These are phyloP conservation scores for Ylistrum balloti DNA, from an alignment of 1,140 invertebrate genomes.

Conservation along the genomic window DNA sequence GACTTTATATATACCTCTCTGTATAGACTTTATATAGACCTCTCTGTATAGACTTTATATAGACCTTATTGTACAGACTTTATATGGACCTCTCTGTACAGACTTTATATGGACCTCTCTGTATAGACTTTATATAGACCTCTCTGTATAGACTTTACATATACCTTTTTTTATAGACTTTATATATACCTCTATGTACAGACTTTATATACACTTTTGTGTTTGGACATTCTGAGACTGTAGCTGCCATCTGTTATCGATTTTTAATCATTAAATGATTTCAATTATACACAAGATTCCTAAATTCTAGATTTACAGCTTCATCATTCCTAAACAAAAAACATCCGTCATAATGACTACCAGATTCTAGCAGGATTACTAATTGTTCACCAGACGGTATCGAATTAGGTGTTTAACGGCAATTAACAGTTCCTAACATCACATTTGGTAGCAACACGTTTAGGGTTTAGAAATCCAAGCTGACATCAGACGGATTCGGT, in stretches of 20 bases:
- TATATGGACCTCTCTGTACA: too few relatives aligned
- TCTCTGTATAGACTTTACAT: too few relatives aligned
- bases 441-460: background rate
- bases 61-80: too few relatives aligned
- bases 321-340: background rate
- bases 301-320: background rate
- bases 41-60: too few relatives aligned
- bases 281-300: background rate
- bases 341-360: background rate
- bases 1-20: too few relatives aligned
- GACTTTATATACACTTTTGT: too few relatives aligned
- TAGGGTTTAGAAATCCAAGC: background rate
- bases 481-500: background rate
- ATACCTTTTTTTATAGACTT: too few relatives aligned
- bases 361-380: background rate
- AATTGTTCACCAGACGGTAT: slow-evolving; percentile 26
- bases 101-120: too few relatives aligned
- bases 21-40: too few relatives aligned
- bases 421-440: slow-evolving; percentile 6
- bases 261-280: background rate
- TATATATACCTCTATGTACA: too few relatives aligned
- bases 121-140: too few relatives aligned
- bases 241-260: background rate
- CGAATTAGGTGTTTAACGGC: slow-evolving; percentile 21
- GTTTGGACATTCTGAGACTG: background rate